These are phyloP conservation scores for Brachionus plicatilis DNA, from an alignment of 1,140 invertebrate species.

Conservation along the genomic window DNA sequence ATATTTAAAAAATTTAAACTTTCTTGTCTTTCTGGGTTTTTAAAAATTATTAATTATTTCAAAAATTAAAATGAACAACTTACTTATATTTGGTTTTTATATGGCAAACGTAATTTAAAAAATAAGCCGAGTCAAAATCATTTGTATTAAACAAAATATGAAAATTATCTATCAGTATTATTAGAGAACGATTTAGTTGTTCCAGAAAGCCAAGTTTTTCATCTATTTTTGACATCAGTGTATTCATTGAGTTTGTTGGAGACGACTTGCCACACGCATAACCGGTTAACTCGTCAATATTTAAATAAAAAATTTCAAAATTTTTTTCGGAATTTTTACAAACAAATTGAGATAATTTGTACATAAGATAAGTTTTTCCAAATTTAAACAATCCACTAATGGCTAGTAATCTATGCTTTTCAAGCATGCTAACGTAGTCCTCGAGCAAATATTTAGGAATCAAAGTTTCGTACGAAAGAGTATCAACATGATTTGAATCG, in stretches of 20 bases:
- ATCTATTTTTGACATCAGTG: background rate
- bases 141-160: background rate
- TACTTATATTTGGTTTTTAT: conserved; percentile 8
- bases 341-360: conserved; percentile 85
- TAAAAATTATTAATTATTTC: background rate
- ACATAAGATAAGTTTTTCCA: conserved; percentile 90
- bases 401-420: conserved; percentile 84
- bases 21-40: too few relatives aligned
- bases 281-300: conserved; percentile 27
- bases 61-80: background rate
- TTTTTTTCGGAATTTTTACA: conserved; percentile 16
- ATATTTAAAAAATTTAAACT: too few relatives aligned
- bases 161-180: conserved; percentile 18
- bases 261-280: background rate
- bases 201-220: background rate
- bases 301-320: conserved; percentile 31
- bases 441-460: conserved; percentile 93
- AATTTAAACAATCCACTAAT: conserved; percentile 92
- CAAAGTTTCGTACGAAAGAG: conserved; percentile 86
- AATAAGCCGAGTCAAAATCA: background rate
- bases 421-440: conserved; percentile 77
- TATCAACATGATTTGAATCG: conserved; percentile 75
- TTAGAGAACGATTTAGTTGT: background rate
- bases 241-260: background rate
- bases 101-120: background rate